A percentile compares a stretch with the other conserved stretches of the same genome.
phyloP scores from a whole-genome alignment of 2,113 vertebrate genomes.

The Ctenomys sociabilis region DNA sequence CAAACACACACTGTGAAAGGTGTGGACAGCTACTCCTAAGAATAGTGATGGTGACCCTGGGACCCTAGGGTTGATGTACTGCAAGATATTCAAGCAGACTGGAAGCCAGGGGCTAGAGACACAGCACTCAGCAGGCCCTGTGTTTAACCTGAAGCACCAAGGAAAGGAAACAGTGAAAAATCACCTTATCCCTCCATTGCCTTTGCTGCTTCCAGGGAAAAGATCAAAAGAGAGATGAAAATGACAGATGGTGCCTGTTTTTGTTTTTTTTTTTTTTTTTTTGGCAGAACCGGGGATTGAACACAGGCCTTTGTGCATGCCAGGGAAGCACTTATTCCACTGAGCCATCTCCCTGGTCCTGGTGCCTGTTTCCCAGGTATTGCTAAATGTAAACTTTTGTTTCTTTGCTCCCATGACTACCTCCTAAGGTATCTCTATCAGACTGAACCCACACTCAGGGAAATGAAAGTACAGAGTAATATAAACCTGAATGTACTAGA shows the following conservation, averaged over 20 bases:
- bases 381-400: constrained; percentile 16
- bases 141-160: too few relatives aligned
- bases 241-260: neutral
- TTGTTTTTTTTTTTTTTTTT: too few relatives aligned
- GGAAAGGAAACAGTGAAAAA: neutral
- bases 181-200: neutral
- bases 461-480: constrained; percentile 57
- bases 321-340: too few relatives aligned
- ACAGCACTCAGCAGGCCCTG: neutral
- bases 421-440: constrained; percentile 53
- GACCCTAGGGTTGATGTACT: neutral
- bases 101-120: neutral
- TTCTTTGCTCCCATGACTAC: constrained; percentile 61
- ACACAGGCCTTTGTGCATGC: too few relatives aligned
- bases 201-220: neutral
- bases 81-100: neutral
- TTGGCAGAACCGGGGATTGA: too few relatives aligned
- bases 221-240: neutral
- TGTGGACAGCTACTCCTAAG: neutral
- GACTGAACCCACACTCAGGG: constrained; percentile 79
- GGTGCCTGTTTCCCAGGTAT: constrained; percentile 16
- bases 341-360: too few relatives aligned
- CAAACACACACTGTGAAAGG: neutral
- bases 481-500: constrained; percentile 72
- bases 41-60: neutral